Base-by-base conservation (phyloP, 2,888 invertebrate genomes). In the Argyresthia albistria region DNA sequence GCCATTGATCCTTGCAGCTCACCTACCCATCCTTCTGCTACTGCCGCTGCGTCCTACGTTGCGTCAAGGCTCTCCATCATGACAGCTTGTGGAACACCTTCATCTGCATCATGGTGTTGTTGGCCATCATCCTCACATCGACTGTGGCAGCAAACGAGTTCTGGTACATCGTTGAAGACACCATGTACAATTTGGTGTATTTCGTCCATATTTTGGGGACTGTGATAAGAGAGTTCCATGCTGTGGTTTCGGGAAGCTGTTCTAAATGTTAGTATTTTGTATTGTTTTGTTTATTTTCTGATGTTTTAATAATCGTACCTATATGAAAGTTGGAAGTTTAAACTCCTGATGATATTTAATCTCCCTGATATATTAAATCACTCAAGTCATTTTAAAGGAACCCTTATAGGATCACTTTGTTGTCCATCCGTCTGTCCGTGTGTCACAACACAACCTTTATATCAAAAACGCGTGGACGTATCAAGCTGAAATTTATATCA, bases 41-140 rank as follows among this genome's bases (percentile, higher is more conserved):
- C 0, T 43, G 49, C 0, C 53, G 58, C 0, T 60, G 64, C 11
- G 12, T 70, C 1, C 15, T 61, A 8, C 57, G 59, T 8, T 66
- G 61, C 55, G 60, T 75, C 52, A 65, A 62, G 36, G 56, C 59
- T 4, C 62, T 79, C 1, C 69, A 70, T 0, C 74, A 77, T 6
- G 62, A 73, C 43, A 61, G 68, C 0, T 1, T 58, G 0, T 81
- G 80, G 79, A 80, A 78, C 59, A 59, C 63, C 43, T 62, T 66
- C 50, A 65, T 80, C 16, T 76, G 79, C 55, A 12, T 57, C 7
- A 16, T 61, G 2, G 68, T 66, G 0, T 57, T 77, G 1, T 8
- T 64, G 1, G 68, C 64, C 9, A 60, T 76, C 8, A 54, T 71
- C 1, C 51, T 65, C 1, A 36, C 45, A 2, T 8, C 12, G n/a